Conservation (phyloP, 2,113 vertebrate species). For the Corythaeola cristata region DNA sequence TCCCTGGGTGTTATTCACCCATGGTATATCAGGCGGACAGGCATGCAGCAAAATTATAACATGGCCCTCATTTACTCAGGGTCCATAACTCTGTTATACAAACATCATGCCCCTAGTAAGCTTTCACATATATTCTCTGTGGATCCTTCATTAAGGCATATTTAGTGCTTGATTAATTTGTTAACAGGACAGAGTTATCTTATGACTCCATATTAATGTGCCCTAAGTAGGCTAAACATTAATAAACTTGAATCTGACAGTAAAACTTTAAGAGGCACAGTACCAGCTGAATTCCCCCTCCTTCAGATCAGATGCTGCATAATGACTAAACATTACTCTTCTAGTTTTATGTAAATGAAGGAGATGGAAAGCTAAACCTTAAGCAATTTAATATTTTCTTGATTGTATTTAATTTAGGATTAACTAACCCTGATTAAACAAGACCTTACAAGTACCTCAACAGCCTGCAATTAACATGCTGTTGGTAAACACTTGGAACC, state of each 20-base stretch:
- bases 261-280: slow-evolving; percentile 31
- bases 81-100: neutral
- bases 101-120: neutral
- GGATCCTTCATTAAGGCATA: neutral
- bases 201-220: slow-evolving; percentile 1
- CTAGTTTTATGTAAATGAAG: slow-evolving; percentile 22
- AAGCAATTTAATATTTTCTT: slow-evolving; percentile 19
- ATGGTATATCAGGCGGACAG: neutral
- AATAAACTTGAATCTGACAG: slow-evolving; percentile 31
- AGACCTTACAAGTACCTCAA: slow-evolving; percentile 17
- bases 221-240: neutral
- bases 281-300: neutral
- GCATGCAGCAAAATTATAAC: neutral
- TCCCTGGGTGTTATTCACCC: neutral
- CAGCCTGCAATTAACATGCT: neutral
- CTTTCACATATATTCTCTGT: neutral
- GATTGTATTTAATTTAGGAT: slow-evolving; percentile 17
- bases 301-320: slow-evolving; percentile 41
- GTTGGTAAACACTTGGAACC: slow-evolving; percentile 13
- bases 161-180: slow-evolving; percentile 44
- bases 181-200: slow-evolving; percentile 16
- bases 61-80: neutral
- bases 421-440: slow-evolving; percentile 42
- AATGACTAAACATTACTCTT: slow-evolving; percentile 7
- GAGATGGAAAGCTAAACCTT: neutral